A percentile compares a stretch with the other conserved stretches of the same genome.
Evolutionary conservation across 2,113 vertebrate species (phyloP).

Genomic region (Collichthys lucidus): DNA sequence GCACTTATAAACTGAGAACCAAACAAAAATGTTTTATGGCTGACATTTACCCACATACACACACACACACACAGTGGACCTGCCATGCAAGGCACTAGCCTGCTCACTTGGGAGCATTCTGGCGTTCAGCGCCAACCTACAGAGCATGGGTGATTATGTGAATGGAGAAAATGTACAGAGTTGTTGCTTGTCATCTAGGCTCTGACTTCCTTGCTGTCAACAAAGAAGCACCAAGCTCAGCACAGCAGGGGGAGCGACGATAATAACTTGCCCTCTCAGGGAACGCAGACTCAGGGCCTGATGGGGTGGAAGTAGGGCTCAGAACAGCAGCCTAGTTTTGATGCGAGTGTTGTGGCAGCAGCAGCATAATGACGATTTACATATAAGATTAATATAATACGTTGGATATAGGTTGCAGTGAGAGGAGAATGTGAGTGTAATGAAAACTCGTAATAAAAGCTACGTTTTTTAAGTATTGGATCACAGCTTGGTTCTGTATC

Average conservation of each 20-base stretch:
- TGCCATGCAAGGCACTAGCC: not conserved
- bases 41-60: not conserved
- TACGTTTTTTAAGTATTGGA: no score
- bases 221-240: constrained; percentile 1
- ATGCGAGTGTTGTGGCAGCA: not conserved
- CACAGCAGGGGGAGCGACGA: not conserved
- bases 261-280: constrained; percentile 13
- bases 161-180: not conserved
- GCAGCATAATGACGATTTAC: not conserved
- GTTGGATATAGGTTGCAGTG: not conserved
- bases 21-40: not conserved
- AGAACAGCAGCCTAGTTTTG: not conserved
- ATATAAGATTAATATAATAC: not conserved
- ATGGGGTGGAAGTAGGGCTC: not conserved
- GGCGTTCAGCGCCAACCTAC: not conserved
- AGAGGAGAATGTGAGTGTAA: not conserved
- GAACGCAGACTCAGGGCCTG: not conserved
- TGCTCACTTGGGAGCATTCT: not conserved
- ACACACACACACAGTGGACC: not conserved
- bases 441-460: no score
- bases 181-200: constrained; percentile 4
- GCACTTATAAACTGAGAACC: not conserved
- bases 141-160: not conserved
- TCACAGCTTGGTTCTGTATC: not conserved
- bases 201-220: constrained; percentile 1